These are phyloP conservation scores for Psittacula cyanocephala DNA, from an alignment of 2,113 vertebrate genomes.

Conservation along the genomic window DNA sequence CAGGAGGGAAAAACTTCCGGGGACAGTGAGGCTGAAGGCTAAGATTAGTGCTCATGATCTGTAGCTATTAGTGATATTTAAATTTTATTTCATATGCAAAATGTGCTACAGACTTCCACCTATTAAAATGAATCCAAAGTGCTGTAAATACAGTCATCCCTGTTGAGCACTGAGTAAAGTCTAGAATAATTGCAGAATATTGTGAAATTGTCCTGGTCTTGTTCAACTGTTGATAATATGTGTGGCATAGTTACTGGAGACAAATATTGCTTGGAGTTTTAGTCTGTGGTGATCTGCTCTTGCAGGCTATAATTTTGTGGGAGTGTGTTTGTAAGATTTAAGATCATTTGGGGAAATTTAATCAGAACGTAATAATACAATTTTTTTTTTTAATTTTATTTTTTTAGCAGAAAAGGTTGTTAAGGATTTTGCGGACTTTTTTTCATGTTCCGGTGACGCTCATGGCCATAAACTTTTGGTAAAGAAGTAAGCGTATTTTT, in stretches of 20 bases:
- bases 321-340: neutral
- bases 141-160: neutral
- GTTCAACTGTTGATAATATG: neutral
- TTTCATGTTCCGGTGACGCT: accelerated
- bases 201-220: neutral
- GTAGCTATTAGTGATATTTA: neutral
- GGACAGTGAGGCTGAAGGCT: neutral
- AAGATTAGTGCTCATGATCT: neutral
- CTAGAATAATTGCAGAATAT: neutral
- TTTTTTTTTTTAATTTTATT: accelerated
- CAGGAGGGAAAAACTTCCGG: neutral
- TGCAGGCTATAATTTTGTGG: neutral
- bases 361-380: accelerated
- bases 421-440: neutral
- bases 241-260: neutral
- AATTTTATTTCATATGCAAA: neutral
- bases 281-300: neutral
- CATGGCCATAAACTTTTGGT: accelerated
- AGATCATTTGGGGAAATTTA: neutral
- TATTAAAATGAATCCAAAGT: neutral
- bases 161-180: neutral
- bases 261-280: neutral
- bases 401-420: neutral
- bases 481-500: neutral
- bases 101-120: neutral